Base-by-base conservation (phyloP, 2,888 invertebrate species). In the Eurytoma californica region DNA sequence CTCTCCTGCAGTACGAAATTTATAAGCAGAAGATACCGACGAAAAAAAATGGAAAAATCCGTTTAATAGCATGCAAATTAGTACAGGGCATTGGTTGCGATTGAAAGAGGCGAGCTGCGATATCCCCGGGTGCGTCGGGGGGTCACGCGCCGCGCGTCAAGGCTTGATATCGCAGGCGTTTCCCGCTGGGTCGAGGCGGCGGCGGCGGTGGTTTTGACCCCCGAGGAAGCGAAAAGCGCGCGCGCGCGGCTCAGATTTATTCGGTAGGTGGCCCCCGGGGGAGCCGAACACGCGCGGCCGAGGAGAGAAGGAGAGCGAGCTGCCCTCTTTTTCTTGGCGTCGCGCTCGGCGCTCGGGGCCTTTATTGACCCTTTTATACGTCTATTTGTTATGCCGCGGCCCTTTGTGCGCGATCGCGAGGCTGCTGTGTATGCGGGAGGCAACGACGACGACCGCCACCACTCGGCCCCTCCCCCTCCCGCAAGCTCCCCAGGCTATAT, bases 291-390 rank as follows among this genome's bases (percentile, higher is more conserved):
- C 14, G 14, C 14, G 53, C 12, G 51, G 18, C 5, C 39, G 39
- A 39, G 39, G 39, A 39, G 39, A 39, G 39, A 39, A 39, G 3
- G 39, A 39, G 39, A 39, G 39, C 49, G 39, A 60, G 63, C 20
- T 68, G 18, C 28, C 69, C 82, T 72, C 79, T 67, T 72, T 67
- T 79, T 76, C 60, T 74, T 67, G 83, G 79, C 82, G 72, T 82
- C 82, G 80, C 79, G 39, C 83, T 72, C 74, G 73, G 77, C 82
- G 84, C 85, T 82, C 86, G 84, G 82, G 81, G 85, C 86, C 87
- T 90, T 90, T 90, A 90, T 90, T 90, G 90, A 90, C 90, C 90
- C 90, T 90, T 81, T 90, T 90, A 90, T 90, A 88, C 89, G 87
- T 90, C 90, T 90, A 90, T 90, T 90, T 90, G 90, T 90, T 90